Percentiles rank a stretch among this genome's conserved stretches.
These are phyloP conservation scores for Pyxicephalus adspersus DNA, from an alignment of 2,113 vertebrate genomes.

Conservation along the genomic window DNA sequence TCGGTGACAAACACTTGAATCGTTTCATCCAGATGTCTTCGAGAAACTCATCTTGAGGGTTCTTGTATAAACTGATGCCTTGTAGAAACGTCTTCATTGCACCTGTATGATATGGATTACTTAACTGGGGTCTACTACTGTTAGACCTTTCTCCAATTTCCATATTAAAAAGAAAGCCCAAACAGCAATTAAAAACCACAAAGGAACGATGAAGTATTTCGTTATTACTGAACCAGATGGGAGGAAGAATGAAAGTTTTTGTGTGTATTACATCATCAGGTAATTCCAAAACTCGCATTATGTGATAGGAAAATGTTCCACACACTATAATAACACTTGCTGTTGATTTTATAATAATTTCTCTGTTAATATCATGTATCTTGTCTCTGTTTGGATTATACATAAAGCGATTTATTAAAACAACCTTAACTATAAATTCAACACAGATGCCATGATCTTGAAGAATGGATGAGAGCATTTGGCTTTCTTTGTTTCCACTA, in stretches of 20 bases:
- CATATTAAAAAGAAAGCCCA: background rate
- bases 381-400: background rate
- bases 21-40: slow-evolving; percentile 7
- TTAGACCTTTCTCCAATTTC: background rate
- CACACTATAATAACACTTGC: background rate
- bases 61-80: background rate
- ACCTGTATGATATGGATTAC: background rate
- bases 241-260: slow-evolving; percentile 10
- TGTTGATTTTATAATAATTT: background rate
- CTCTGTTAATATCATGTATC: background rate
- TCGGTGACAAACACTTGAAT: background rate
- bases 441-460: background rate
- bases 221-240: background rate
- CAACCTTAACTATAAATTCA: background rate
- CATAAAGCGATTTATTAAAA: too few species aligned
- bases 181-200: background rate
- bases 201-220: background rate
- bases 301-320: background rate
- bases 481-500: background rate
- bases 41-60: slow-evolving; percentile 1
- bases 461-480: background rate
- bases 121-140: background rate
- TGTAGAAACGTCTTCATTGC: background rate
- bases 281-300: background rate
- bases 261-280: background rate